Evolutionary conservation across 2,113 vertebrate species (phyloP).

Genomic region (Atlantisia rogersi): DNA sequence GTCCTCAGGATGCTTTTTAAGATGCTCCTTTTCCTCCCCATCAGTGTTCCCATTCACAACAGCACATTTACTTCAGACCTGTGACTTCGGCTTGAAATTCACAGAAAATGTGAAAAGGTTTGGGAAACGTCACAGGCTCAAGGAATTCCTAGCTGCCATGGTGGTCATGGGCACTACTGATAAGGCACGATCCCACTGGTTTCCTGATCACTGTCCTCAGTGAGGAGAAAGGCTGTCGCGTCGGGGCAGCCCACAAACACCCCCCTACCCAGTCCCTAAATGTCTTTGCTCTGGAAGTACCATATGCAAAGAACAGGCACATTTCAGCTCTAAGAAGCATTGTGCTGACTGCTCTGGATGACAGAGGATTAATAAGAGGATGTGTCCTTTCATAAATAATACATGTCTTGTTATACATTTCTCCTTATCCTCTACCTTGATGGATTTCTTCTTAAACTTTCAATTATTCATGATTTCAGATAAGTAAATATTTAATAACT

Average conservation of each 20-base stretch:
- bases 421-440: not conserved
- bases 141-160: not conserved
- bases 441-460: slow-evolving; percentile 1
- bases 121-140: not conserved
- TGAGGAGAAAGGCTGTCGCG: not conserved
- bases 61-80: not conserved
- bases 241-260: not conserved
- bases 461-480: not conserved
- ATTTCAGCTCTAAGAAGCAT: not conserved
- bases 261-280: not conserved
- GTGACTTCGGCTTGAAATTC: not conserved
- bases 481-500: not conserved
- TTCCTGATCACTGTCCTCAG: not conserved
- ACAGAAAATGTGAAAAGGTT: not conserved
- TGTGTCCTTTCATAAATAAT: not conserved
- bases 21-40: not conserved
- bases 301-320: not conserved
- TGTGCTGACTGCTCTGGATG: not conserved
- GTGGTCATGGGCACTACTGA: not conserved
- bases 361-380: not conserved
- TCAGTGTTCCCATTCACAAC: not conserved
- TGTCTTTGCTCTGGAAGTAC: not conserved
- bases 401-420: not conserved
- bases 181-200: not conserved
- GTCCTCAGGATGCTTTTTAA: not conserved